phyloP scores from a whole-genome alignment of 2,113 vertebrate genomes.

The Chaenocephalus aceratus region DNA sequence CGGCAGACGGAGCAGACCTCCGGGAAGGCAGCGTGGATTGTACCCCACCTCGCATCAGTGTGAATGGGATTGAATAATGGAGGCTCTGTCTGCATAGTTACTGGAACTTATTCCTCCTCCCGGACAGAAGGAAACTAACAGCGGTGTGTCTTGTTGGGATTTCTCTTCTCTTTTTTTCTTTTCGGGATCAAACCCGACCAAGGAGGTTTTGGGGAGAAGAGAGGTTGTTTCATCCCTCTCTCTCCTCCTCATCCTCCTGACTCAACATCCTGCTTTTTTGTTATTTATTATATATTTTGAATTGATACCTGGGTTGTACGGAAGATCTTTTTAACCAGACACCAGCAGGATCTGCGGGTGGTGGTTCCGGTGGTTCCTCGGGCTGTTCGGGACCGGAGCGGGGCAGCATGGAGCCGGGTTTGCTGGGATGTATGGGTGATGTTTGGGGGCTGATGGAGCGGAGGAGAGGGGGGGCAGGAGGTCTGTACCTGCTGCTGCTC shows the following conservation, averaged over 20 bases:
- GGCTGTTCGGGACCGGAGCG: conserved; percentile 35
- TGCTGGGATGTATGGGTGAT: conserved; percentile 55
- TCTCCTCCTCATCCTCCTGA: conserved; percentile 4
- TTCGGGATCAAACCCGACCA: conserved; percentile 26
- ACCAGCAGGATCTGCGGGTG: conserved; percentile 10
- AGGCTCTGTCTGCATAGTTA: conserved; percentile 54
- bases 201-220: conserved; percentile 37
- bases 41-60: neutral
- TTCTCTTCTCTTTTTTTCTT: conserved; percentile 15
- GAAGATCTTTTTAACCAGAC: conserved; percentile 6
- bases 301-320: conserved; percentile 40
- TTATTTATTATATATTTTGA: neutral
- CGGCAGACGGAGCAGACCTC: conserved; percentile 74
- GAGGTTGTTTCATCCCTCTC: conserved; percentile 18
- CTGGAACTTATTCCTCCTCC: conserved; percentile 60
- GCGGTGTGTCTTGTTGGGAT: neutral
- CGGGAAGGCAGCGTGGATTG: conserved; percentile 53
- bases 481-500: conserved; percentile 71
- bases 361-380: conserved; percentile 8
- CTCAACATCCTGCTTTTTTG: neutral
- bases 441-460: conserved; percentile 52
- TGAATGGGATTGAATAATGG: conserved; percentile 65
- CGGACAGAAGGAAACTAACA: conserved; percentile 19
- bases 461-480: conserved; percentile 48
- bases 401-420: conserved; percentile 66